Conservation (phyloP, 1,140 invertebrate genomes). For the Cylas formicarius region DNA sequence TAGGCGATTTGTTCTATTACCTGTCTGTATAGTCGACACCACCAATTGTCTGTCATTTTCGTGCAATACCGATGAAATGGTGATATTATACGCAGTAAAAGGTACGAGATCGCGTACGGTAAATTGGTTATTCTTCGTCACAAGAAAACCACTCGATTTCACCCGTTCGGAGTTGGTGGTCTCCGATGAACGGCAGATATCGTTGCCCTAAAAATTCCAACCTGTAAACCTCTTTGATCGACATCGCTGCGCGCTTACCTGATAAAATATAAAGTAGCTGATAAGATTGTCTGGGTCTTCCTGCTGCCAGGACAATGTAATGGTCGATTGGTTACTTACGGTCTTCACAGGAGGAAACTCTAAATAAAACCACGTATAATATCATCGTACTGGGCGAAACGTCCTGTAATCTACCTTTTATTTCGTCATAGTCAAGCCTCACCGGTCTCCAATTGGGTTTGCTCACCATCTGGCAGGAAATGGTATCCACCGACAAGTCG, state of each 20-base stretch:
- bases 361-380: slow-evolving; percentile 18
- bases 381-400: slow-evolving; percentile 8
- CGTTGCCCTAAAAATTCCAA: slow-evolving; percentile 24
- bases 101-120: slow-evolving; percentile 24
- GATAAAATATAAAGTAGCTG: slow-evolving; percentile 30
- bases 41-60: slow-evolving; percentile 20
- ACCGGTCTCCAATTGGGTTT: slow-evolving; percentile 28
- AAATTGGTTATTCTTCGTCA: slow-evolving; percentile 28
- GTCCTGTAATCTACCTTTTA: slow-evolving; percentile 22
- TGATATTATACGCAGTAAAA: slow-evolving; percentile 28
- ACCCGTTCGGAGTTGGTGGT: slow-evolving; percentile 14
- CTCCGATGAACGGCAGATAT: slow-evolving; percentile 21
- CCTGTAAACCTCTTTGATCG: background rate
- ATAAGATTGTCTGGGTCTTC: slow-evolving; percentile 26
- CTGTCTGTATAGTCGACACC: slow-evolving; percentile 23
- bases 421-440: slow-evolving; percentile 21
- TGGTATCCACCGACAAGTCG: slow-evolving; percentile 10
- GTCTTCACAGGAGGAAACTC: slow-evolving; percentile 24
- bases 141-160: slow-evolving; percentile 30
- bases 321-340: slow-evolving; percentile 19
- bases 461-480: slow-evolving; percentile 27
- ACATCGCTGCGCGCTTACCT: too few species aligned
- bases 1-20: slow-evolving; percentile 19
- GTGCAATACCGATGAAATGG: slow-evolving; percentile 27
- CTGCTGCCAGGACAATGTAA: slow-evolving; percentile 24